These are phyloP conservation scores for Bursaphelenchus okinawaensis DNA, from an alignment of 2,888 invertebrate species.

Conservation along the genomic window DNA sequence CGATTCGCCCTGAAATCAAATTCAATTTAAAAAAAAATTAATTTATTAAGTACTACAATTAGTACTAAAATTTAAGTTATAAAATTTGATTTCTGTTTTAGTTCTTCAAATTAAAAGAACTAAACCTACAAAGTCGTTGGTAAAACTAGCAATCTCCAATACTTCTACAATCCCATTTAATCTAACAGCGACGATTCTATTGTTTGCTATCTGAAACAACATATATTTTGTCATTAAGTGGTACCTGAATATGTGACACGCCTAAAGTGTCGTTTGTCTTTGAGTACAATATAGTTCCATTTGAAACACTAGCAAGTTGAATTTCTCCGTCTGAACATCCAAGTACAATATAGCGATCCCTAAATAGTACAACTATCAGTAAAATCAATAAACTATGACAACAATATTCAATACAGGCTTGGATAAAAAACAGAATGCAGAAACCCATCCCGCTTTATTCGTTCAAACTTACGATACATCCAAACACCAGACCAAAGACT, in stretches of 20 bases:
- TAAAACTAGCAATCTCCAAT: constrained; percentile 24
- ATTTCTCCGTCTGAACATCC: constrained; percentile 48
- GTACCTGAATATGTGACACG: constrained; percentile 26
- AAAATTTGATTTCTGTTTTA: too few relatives aligned
- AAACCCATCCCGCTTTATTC: not conserved
- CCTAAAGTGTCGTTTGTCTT: constrained; percentile 14
- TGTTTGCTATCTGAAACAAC: constrained; percentile 17
- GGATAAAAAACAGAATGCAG: not conserved
- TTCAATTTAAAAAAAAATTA: too few relatives aligned
- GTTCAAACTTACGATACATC: constrained; percentile 16
- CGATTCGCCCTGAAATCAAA: constrained; percentile 14
- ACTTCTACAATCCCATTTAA: constrained; percentile 47
- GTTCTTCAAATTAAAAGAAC: too few relatives aligned
- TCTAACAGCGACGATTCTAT: constrained; percentile 37
- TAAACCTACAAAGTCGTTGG: not conserved
- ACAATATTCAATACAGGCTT: too few relatives aligned
- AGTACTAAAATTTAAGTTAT: too few relatives aligned
- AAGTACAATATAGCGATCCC: constrained; percentile 28
- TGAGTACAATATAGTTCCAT: not conserved
- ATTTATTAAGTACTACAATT: too few relatives aligned
- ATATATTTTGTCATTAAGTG: not conserved
- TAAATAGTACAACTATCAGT: too few relatives aligned
- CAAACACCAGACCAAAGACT: constrained; percentile 25
- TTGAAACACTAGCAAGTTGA: constrained; percentile 28
- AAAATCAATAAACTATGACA: too few relatives aligned